Evolutionary conservation across 2,797 vertebrate genomes (phyloP).

Genomic region (Falco rusticolus): DNA sequence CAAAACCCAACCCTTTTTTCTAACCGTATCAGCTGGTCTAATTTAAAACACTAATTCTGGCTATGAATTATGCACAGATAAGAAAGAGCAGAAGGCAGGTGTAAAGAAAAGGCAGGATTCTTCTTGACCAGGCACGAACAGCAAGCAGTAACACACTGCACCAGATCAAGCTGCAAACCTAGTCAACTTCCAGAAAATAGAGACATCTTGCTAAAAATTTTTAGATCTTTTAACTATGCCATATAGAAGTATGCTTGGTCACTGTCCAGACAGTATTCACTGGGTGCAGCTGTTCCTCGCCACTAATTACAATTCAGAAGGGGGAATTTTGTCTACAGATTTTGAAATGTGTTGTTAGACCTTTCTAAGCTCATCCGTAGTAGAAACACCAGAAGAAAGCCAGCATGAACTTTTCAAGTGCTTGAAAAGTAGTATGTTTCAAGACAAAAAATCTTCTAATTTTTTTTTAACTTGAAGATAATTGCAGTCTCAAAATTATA

Average conservation of each 20-base stretch:
- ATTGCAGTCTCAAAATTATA: neutral
- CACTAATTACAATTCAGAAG: neutral
- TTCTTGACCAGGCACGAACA: neutral
- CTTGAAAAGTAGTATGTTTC: neutral
- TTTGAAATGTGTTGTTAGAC: neutral
- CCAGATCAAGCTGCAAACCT: neutral
- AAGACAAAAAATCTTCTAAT: neutral
- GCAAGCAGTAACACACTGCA: neutral
- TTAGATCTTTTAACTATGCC: neutral
- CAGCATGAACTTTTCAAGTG: neutral
- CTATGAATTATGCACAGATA: neutral
- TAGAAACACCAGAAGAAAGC: neutral
- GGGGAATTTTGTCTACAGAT: neutral
- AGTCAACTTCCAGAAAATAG: neutral
- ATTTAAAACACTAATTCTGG: neutral
- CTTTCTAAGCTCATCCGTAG: neutral
- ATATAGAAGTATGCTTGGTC: rapidly evolving
- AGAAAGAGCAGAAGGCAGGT: neutral
- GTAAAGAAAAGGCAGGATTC: neutral
- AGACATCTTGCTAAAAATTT: neutral
- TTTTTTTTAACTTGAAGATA: neutral
- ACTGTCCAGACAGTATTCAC: neutral
- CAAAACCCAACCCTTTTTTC: neutral
- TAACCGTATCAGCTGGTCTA: neutral
- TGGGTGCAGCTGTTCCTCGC: neutral